Evolutionary conservation across 2,888 invertebrate species (phyloP).

Genomic region (Andrena fulva): DNA sequence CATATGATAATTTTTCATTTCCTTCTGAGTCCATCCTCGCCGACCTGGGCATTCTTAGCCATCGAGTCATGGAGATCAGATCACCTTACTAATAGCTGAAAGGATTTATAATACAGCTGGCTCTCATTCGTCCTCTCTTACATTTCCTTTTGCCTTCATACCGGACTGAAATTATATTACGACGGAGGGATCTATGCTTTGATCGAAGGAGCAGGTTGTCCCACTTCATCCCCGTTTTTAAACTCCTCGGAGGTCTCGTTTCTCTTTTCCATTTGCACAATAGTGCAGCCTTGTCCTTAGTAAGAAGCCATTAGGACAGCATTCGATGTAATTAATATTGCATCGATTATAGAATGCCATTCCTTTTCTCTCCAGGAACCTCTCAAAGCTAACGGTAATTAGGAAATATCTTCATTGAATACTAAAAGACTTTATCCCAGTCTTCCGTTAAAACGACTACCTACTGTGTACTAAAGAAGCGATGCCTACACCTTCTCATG

Average conservation of each 20-base stretch:
- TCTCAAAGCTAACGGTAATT: not conserved
- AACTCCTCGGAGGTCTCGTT: not conserved
- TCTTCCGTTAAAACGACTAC: not conserved
- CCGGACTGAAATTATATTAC: conserved; percentile 1
- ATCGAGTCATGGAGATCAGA: not conserved
- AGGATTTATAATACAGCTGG: conserved; percentile 13
- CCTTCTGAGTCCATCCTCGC: not conserved
- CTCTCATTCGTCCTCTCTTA: not conserved
- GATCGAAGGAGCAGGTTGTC: not conserved
- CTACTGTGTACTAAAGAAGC: not conserved
- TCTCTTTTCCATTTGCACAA: not conserved
- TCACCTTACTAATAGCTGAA: not conserved
- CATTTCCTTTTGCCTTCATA: not conserved
- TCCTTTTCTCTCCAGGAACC: not conserved
- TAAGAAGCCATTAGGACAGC: not conserved
- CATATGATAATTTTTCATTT: not conserved
- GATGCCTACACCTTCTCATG: not conserved
- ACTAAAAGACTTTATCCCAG: not conserved
- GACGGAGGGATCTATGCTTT: not conserved
- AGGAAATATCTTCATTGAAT: not conserved
- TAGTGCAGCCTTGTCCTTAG: not conserved
- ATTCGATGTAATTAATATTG: conserved; percentile 5
- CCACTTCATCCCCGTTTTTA: conserved; percentile 10
- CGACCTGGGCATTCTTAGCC: no score
- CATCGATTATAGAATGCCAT: not conserved